phyloP scores from a whole-genome alignment of 2,797 vertebrate species.

The Florisuga fusca region DNA sequence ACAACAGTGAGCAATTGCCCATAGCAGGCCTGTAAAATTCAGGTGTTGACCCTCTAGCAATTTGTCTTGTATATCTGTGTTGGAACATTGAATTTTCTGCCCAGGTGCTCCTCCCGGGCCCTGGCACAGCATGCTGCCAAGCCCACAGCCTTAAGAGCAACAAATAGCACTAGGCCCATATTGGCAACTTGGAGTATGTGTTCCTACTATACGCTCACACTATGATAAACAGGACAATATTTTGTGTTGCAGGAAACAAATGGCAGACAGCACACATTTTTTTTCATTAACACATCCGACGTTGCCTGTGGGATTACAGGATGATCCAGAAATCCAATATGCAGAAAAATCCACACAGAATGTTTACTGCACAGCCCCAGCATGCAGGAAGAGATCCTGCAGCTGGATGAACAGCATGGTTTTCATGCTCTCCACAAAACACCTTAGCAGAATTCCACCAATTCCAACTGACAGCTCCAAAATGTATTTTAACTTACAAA shows the following conservation, averaged over 20 bases:
- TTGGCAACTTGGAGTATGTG: not conserved
- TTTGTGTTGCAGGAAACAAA: not conserved
- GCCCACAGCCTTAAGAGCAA: not conserved
- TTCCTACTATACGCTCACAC: rapidly evolving
- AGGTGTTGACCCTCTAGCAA: not conserved
- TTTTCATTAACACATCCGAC: not conserved
- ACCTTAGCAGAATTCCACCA: not conserved
- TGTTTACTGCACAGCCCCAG: not conserved
- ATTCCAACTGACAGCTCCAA: not conserved
- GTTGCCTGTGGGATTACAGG: not conserved
- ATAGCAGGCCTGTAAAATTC: not conserved
- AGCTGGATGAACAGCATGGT: not conserved
- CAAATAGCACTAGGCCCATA: not conserved
- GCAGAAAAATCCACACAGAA: not conserved
- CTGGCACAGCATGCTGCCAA: not conserved
- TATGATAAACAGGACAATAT: not conserved
- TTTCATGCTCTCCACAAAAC: rapidly evolving
- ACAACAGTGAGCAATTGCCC: not conserved
- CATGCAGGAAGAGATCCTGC: not conserved
- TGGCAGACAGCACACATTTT: not conserved
- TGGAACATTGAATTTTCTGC: not conserved
- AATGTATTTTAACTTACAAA: not conserved
- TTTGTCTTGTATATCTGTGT: not conserved
- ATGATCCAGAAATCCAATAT: not conserved
- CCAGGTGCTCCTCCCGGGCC: not conserved